Conservation (phyloP, 1,140 invertebrate genomes). For the Babylonia areolata region DNA sequence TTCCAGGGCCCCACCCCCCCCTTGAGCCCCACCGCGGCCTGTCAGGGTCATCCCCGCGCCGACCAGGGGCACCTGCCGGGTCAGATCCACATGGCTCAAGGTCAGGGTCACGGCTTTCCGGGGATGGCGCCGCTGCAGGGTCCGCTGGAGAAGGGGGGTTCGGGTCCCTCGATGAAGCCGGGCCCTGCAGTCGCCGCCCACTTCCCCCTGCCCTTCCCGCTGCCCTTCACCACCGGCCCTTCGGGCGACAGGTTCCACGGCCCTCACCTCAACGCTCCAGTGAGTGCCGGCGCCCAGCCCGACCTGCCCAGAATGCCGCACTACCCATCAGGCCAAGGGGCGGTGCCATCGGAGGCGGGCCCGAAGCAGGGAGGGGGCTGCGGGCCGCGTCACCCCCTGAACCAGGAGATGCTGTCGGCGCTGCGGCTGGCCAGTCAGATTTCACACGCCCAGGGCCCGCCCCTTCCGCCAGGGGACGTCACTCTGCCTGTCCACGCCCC, state of each 20-base stretch:
- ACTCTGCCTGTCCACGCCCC: background rate
- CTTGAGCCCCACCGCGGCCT: conserved; percentile 24
- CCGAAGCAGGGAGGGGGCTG: background rate
- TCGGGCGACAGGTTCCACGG: background rate
- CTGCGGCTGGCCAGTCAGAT: conserved; percentile 37
- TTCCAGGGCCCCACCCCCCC: background rate
- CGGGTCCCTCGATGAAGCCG: background rate
- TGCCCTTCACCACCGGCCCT: no score
- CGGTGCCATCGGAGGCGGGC: background rate
- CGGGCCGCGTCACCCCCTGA: background rate
- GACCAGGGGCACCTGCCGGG: conserved; percentile 28
- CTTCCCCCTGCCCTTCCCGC: background rate
- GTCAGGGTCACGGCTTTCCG: background rate
- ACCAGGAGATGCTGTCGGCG: conserved; percentile 31
- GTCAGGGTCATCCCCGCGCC: conserved; percentile 32
- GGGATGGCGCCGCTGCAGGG: background rate
- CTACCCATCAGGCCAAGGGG: background rate
- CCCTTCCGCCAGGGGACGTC: background rate
- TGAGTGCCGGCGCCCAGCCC: background rate
- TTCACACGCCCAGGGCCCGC: conserved; percentile 22
- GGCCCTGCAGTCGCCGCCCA: background rate
- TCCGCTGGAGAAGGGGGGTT: no score
- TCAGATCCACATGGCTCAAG: conserved; percentile 25
- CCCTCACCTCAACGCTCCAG: background rate
- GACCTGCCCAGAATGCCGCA: conserved; percentile 22